Evolutionary conservation across 1,140 invertebrate genomes (phyloP).

Genomic region (Aleiodes sp.): DNA sequence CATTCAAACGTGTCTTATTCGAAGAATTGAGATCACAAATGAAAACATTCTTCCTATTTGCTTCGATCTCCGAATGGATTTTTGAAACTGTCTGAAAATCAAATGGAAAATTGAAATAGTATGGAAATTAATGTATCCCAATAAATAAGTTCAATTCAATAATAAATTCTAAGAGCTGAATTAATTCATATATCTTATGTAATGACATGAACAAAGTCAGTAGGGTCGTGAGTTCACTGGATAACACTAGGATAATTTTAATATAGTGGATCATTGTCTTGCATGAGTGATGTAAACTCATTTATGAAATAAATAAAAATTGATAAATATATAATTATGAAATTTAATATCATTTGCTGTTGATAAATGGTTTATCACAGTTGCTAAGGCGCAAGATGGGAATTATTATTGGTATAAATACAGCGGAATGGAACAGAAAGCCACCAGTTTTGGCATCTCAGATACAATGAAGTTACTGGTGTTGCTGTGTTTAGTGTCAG

Average conservation of each 20-base stretch:
- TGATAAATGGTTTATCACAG: not conserved
- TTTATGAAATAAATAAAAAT: too few species aligned
- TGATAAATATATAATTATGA: too few species aligned
- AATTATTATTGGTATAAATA: conserved; percentile 3
- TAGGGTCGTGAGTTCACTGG: not conserved
- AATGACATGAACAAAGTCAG: too few species aligned
- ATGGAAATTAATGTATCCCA: too few species aligned
- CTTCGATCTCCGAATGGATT: conserved; percentile 58
- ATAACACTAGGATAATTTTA: not conserved
- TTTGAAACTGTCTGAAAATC: conserved; percentile 56
- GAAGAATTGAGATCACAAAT: conserved; percentile 54
- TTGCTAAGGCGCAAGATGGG: not conserved
- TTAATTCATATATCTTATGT: too few species aligned
- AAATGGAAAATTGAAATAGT: conserved; percentile 25
- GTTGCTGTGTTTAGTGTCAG: conserved; percentile 33
- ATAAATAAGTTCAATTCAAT: too few species aligned
- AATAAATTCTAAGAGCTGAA: too few species aligned
- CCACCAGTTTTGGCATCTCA: conserved; percentile 9
- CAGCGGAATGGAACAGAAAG: not conserved
- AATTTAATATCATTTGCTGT: not conserved
- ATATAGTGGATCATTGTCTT: too few species aligned
- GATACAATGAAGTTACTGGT: conserved; percentile 34
- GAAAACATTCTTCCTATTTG: conserved; percentile 43
- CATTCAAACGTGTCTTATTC: conserved; percentile 56
- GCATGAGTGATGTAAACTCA: too few species aligned